Conservation (phyloP, 2,797 vertebrate species). For the Antrozous pallidus region DNA sequence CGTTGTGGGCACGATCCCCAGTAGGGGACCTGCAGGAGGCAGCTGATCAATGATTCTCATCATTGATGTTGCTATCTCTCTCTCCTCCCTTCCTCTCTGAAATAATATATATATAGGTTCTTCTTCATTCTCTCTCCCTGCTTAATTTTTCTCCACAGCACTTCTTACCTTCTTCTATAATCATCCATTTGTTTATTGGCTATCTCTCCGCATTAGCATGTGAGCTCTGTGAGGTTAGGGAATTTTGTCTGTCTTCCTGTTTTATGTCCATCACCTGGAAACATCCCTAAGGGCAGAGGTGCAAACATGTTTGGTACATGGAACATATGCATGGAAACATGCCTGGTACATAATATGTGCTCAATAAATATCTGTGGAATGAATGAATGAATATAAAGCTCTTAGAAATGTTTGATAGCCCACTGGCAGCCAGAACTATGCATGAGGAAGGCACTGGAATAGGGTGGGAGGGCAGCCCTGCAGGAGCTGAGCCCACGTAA, state of each 20-base stretch:
- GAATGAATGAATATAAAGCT: neutral
- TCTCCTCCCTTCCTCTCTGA: no score
- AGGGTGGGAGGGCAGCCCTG: neutral
- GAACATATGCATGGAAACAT: neutral
- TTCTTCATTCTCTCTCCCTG: neutral
- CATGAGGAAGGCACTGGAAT: neutral
- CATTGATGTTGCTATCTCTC: no score
- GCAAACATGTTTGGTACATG: neutral
- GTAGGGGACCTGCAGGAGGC: no score
- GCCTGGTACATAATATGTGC: neutral
- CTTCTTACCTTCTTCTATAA: neutral
- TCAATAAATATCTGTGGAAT: neutral
- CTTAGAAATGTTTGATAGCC: neutral
- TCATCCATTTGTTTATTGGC: neutral
- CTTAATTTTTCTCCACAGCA: neutral
- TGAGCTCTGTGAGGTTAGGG: neutral
- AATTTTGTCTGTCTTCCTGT: neutral
- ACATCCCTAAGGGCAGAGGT: no score
- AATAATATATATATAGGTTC: neutral
- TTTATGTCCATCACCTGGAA: neutral
- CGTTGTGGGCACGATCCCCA: no score
- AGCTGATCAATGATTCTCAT: no score
- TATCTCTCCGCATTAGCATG: neutral
- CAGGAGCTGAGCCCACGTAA: neutral
- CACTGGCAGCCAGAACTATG: neutral